phyloP scores from a whole-genome alignment of 2,113 vertebrate genomes.

The Melozone crissalis region DNA sequence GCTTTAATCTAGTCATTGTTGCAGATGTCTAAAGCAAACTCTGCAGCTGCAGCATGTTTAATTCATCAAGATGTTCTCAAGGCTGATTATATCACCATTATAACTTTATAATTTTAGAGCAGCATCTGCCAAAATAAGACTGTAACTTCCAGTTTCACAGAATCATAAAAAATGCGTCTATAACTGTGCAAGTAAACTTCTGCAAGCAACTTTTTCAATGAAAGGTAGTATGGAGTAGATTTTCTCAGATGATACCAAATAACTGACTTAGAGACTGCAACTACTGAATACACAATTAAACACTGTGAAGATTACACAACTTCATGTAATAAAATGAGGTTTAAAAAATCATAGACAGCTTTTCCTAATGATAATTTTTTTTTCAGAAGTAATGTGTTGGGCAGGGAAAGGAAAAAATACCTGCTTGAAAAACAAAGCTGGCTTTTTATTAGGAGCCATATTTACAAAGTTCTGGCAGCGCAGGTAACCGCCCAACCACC shows the following conservation, averaged over 20 bases:
- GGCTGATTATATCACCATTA: constrained; percentile 44
- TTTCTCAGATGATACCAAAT: not conserved
- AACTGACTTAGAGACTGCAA: not conserved
- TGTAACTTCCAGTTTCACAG: constrained; percentile 42
- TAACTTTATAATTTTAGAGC: constrained; percentile 57
- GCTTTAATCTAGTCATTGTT: constrained; percentile 60
- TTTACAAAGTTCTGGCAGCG: not conserved
- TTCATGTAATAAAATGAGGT: not conserved
- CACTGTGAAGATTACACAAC: not conserved
- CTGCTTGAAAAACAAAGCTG: not conserved
- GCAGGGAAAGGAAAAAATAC: not conserved
- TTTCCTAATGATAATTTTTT: not conserved
- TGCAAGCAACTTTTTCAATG: not conserved
- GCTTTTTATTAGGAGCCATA: not conserved
- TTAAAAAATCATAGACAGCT: not conserved
- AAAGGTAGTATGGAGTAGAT: not conserved
- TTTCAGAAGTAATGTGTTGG: not conserved
- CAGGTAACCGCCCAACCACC: not conserved
- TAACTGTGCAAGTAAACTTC: constrained; percentile 35
- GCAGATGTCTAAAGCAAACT: constrained; percentile 64
- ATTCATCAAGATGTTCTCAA: constrained; percentile 69
- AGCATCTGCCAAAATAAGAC: constrained; percentile 64
- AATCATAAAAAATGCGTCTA: constrained; percentile 29
- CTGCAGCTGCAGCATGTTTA: constrained; percentile 73
- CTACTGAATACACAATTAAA: not conserved